Evolutionary conservation across 1,140 invertebrate genomes (phyloP).

Genomic region (Periplaneta americana): DNA sequence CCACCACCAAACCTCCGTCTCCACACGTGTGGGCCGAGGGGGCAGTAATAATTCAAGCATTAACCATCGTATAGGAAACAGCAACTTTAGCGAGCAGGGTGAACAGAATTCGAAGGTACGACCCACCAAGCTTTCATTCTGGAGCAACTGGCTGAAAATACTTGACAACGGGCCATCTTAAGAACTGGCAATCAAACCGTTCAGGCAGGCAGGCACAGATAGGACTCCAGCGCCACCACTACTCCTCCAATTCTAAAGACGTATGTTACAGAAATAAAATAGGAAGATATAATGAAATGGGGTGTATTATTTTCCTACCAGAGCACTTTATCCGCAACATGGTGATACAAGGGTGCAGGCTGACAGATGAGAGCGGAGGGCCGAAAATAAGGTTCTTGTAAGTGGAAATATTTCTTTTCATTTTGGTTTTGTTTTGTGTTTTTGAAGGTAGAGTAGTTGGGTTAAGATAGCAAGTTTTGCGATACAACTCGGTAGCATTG

Average conservation of each 20-base stretch:
- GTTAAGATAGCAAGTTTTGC: background rate
- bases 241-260: background rate
- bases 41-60: conserved; percentile 4
- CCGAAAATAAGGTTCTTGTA: conserved; percentile 1
- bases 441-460: background rate
- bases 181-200: background rate
- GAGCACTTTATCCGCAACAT: background rate
- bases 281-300: background rate
- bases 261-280: background rate
- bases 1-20: conserved; percentile 1
- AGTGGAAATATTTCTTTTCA: conserved; percentile 3
- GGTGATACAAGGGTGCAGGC: background rate
- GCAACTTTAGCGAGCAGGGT: conserved; percentile 5
- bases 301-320: background rate
- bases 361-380: background rate
- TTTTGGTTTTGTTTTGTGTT: conserved; percentile 1
- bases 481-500: background rate
- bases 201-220: conserved; percentile 3
- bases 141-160: conserved; percentile 51
- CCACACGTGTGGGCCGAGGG: background rate
- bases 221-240: background rate
- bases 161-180: conserved; percentile 14
- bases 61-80: background rate
- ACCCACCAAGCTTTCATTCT: conserved; percentile 55
- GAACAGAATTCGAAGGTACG: conserved; percentile 56